Evolutionary conservation across 2,888 invertebrate species (phyloP), one percentile per base, ranked within the genome.

Genomic region (Pseudococcus viburni): DNA sequence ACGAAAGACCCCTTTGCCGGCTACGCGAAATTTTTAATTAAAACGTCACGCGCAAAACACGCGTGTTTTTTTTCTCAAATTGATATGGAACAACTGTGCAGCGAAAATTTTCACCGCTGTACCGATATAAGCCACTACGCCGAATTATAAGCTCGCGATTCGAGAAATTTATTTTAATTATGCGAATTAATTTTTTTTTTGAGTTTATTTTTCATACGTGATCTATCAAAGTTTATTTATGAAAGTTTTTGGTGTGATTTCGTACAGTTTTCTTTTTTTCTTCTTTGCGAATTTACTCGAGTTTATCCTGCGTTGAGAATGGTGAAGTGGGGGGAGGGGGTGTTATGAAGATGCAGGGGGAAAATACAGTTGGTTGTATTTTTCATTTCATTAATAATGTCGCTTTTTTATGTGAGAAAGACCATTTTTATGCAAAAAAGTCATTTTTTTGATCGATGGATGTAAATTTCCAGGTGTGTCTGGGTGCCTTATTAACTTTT

Each of bases 111-210:
- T 33, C 68, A 26, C 19, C 19, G 19, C 12, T 46, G 12, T 46
- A 8, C 46, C 12, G 46, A 46, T 46, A 46, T n/a, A 59, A 19
- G 3, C 33, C 26, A 22, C 6, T 1, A 33, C 26, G 5, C 33
- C 33, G 15, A 59, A 59, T 59, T 59, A 59, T 59, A 7, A 19
- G 7, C 19, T n/a, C 7, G n/a, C 59, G 12, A 2, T 7, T 55
- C 55, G 68, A 22, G 68, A 73, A 73, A 73, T 73, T 73, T 33
- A 73, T 73, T 73, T 73, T 73, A 73, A 73, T 73, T 73, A 73
- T 73, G 68, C 68, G 22, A 73, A 73, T 73, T 33, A 73, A 26
- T 73, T 73, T 73, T 26, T 59, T 15, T 26, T 1, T 33, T 3
- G 7, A 73, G 68, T 73, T 73, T 73, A 73, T 73, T 26, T 73